phyloP scores from a whole-genome alignment of 2,888 invertebrate genomes.

The Thereva unica region DNA sequence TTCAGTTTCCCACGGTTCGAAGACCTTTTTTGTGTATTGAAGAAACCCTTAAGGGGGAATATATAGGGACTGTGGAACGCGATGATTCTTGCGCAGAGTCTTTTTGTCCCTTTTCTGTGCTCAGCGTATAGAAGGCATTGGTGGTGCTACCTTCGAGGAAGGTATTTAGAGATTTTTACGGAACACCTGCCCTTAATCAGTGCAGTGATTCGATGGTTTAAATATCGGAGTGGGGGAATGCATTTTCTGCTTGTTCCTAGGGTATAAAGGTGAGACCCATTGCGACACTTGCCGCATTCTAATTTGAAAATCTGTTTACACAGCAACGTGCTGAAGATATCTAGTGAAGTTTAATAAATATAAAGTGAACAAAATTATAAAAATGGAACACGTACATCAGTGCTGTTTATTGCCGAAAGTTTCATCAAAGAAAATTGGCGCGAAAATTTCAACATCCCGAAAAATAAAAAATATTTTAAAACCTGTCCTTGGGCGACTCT shows the following conservation, averaged over 20 bases:
- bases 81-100: not conserved
- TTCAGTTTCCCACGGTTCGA: slow-evolving; percentile 32
- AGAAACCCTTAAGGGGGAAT: slow-evolving; percentile 21
- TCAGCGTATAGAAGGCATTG: slow-evolving; percentile 15
- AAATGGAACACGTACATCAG: slow-evolving; percentile 28
- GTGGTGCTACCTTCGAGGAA: not conserved
- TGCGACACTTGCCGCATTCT: slow-evolving; percentile 9
- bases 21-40: slow-evolving; percentile 15
- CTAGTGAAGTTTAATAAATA: slow-evolving; percentile 1
- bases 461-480: slow-evolving; percentile 51
- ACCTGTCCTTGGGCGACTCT: slow-evolving; percentile 59
- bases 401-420: slow-evolving; percentile 27
- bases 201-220: slow-evolving; percentile 25
- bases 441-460: slow-evolving; percentile 21
- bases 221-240: slow-evolving; percentile 14
- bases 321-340: slow-evolving; percentile 3
- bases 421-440: slow-evolving; percentile 23
- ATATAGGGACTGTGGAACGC: not conserved
- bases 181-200: slow-evolving; percentile 36
- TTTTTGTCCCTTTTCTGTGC: slow-evolving; percentile 27
- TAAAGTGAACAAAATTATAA: slow-evolving; percentile 1
- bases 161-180: slow-evolving; percentile 24
- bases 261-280: slow-evolving; percentile 21
- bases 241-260: slow-evolving; percentile 2
- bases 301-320: no score